These are phyloP conservation scores for Procavia capensis DNA, from an alignment of 2,113 vertebrate species.

Conservation along the genomic window DNA sequence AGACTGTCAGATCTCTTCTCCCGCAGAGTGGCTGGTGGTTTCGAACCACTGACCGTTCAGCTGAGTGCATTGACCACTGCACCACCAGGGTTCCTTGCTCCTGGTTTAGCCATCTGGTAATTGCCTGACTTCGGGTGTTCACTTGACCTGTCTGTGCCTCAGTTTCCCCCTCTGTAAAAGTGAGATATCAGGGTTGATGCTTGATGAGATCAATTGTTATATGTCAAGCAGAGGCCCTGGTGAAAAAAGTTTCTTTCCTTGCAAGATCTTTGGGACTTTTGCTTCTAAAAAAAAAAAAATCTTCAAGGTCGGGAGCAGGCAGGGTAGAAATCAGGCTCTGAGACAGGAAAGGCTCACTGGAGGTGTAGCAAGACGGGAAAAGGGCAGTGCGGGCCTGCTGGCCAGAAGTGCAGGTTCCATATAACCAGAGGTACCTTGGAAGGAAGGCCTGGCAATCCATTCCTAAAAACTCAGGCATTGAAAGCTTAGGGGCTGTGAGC, in stretches of 20 bases:
- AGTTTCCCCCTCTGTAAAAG: neutral
- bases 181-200: neutral
- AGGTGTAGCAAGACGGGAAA: neutral
- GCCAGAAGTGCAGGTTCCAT: neutral
- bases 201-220: neutral
- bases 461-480: neutral
- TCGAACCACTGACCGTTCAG: neutral
- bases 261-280: too few relatives aligned
- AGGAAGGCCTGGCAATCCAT: neutral
- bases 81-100: neutral
- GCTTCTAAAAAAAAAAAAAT: neutral
- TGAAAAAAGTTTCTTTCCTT: neutral
- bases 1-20: neutral
- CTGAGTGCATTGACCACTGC: too few relatives aligned
- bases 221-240: neutral
- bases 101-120: neutral
- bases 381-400: neutral
- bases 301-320: neutral
- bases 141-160: neutral
- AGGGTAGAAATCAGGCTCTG: neutral
- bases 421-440: neutral
- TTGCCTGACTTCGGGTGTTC: neutral
- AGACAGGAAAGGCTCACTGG: neutral
- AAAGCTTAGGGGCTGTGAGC: neutral
- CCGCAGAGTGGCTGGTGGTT: neutral